phyloP scores from a whole-genome alignment of 2,888 invertebrate species.

The Lasioglossum leucozonium region DNA sequence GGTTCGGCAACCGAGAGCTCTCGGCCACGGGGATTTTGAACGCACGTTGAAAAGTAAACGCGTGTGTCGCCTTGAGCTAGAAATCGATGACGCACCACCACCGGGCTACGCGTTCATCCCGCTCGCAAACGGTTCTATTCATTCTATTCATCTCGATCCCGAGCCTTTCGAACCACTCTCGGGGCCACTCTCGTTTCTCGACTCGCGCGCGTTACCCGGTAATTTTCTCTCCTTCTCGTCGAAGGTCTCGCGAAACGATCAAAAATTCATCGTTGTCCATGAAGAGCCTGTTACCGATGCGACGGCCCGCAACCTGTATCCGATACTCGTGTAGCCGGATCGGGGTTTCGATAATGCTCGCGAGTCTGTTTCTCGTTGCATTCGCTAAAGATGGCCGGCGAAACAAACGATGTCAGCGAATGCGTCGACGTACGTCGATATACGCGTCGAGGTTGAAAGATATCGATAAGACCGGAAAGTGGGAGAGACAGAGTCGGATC shows the following conservation, averaged over 20 bases:
- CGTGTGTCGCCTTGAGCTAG: conserved; percentile 36
- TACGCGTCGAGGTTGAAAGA: not conserved
- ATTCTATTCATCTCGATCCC: not conserved
- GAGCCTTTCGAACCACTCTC: not conserved
- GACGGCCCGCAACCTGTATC: not conserved
- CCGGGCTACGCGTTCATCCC: conserved; percentile 14
- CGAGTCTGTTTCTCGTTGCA: not conserved
- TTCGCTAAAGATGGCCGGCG: not conserved
- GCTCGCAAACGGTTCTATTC: not conserved
- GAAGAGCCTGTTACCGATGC: not conserved
- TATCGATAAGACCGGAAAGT: not conserved
- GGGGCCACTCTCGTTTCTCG: not conserved
- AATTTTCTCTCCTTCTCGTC: not conserved
- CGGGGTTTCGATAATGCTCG: not conserved
- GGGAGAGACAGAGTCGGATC: not conserved
- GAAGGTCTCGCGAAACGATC: not conserved
- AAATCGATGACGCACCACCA: conserved; percentile 33
- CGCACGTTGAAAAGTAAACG: conserved; percentile 31
- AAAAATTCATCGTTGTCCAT: not conserved
- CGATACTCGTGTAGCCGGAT: not conserved
- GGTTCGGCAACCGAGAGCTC: not conserved
- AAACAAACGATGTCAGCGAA: not conserved
- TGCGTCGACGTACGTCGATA: not conserved
- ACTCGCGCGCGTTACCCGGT: not conserved
- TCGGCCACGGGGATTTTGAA: conserved; percentile 18